Evolutionary conservation across 2,113 vertebrate species (phyloP).

Genomic region (Dipodomys stephensi): DNA sequence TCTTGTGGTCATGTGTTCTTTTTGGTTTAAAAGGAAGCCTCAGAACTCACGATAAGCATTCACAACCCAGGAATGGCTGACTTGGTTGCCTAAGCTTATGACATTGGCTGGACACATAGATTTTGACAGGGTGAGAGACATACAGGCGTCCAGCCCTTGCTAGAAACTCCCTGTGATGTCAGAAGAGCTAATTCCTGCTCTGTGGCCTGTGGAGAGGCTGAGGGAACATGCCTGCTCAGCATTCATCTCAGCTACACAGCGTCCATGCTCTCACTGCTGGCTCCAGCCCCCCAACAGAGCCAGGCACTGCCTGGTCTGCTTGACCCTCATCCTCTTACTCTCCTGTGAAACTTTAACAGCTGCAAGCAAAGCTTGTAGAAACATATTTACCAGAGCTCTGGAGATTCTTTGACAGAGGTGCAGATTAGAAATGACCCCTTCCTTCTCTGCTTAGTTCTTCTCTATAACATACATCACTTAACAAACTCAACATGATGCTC

Average conservation of each 20-base stretch:
- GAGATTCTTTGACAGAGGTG: neutral
- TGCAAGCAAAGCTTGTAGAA: fast-evolving
- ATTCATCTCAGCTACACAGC: neutral
- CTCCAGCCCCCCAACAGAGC: neutral
- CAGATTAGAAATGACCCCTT: neutral
- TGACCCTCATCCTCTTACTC: neutral
- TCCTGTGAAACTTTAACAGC: neutral
- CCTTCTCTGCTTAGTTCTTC: neutral
- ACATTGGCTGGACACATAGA: neutral
- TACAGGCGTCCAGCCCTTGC: neutral
- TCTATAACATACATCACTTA: neutral
- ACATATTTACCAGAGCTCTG: fast-evolving
- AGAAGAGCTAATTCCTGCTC: neutral
- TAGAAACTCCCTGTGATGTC: neutral
- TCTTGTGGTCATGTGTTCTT: neutral
- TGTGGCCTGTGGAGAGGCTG: neutral
- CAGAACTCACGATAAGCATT: neutral
- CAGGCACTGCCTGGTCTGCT: neutral
- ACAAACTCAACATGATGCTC: neutral
- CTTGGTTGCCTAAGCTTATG: neutral
- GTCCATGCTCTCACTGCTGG: neutral
- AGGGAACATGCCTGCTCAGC: neutral
- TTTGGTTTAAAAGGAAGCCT: neutral
- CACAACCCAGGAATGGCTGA: neutral
- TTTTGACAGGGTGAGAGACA: constrained; percentile 15